Percentiles rank a stretch among this genome's conserved stretches.
These are phyloP conservation scores for Calyptomena viridis DNA, from an alignment of 2,113 vertebrate species.

Conservation along the genomic window DNA sequence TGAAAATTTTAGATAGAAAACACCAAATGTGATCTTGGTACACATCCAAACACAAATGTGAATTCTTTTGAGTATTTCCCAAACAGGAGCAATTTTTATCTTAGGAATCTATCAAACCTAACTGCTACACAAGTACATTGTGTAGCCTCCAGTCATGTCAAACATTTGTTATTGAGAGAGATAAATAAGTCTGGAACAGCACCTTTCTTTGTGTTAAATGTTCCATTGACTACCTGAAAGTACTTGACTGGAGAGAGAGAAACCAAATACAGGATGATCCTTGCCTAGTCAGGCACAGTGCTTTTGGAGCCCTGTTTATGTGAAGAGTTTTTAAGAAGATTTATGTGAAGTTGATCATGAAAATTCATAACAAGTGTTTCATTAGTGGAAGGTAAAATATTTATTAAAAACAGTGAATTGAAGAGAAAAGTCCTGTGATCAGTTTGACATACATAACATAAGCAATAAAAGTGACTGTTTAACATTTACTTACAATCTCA, in stretches of 20 bases:
- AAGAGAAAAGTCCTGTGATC: not conserved
- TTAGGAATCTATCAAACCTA: not conserved
- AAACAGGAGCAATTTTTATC: slow-evolving; percentile 20
- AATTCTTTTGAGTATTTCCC: slow-evolving; percentile 38
- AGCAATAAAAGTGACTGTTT: not conserved
- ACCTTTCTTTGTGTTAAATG: slow-evolving; percentile 11
- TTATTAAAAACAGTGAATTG: not conserved
- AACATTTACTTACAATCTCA: not conserved
- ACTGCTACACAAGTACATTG: not conserved
- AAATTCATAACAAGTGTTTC: slow-evolving; percentile 29
- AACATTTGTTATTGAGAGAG: not conserved
- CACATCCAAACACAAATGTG: slow-evolving; percentile 44
- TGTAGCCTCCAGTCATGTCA: not conserved
- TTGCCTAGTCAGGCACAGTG: not conserved
- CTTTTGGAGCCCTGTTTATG: not conserved
- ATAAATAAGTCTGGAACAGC: not conserved
- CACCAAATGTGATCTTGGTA: slow-evolving; percentile 57
- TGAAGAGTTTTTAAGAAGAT: not conserved
- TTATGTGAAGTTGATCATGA: not conserved
- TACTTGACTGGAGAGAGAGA: not conserved
- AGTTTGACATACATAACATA: not conserved
- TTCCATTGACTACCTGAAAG: not conserved
- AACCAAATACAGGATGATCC: slow-evolving; percentile 7
- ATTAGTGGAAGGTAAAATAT: not conserved
- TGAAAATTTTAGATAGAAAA: slow-evolving; percentile 34